Conservation (phyloP, 2,888 invertebrate species). For the Drosophila anceps region DNA sequence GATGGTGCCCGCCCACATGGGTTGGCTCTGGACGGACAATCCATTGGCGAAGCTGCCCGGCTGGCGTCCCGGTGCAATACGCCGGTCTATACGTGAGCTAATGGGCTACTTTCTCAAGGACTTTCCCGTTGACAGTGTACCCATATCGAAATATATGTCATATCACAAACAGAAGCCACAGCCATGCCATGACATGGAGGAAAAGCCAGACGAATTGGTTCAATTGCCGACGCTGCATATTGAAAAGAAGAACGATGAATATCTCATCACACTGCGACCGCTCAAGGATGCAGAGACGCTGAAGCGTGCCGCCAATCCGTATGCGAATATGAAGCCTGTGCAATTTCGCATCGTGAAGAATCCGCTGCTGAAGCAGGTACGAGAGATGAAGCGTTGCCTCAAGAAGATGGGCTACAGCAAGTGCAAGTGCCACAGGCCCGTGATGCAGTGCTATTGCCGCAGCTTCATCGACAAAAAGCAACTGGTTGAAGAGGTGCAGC, state of each 20-base stretch:
- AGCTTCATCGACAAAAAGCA: slow-evolving; percentile 85
- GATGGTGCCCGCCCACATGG: slow-evolving; percentile 88
- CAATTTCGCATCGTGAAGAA: slow-evolving; percentile 89
- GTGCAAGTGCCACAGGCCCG: slow-evolving; percentile 86
- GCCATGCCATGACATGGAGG: slow-evolving; percentile 84
- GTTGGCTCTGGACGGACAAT: slow-evolving; percentile 88
- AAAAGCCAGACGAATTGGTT: slow-evolving; percentile 54
- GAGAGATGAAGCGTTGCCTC: slow-evolving; percentile 87
- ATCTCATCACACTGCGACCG: slow-evolving; percentile 89
- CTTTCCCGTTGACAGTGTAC: slow-evolving; percentile 81
- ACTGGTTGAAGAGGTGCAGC: slow-evolving; percentile 86
- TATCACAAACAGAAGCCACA: slow-evolving; percentile 53
- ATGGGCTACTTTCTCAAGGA: slow-evolving; percentile 84
- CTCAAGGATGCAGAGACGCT: slow-evolving; percentile 88
- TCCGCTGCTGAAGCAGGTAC: slow-evolving; percentile 86
- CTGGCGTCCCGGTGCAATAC: slow-evolving; percentile 84
- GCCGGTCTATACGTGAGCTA: slow-evolving; percentile 82
- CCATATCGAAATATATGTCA: slow-evolving; percentile 77
- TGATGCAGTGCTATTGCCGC: slow-evolving; percentile 82
- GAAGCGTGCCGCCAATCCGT: slow-evolving; percentile 88
- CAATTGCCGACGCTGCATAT: slow-evolving; percentile 88
- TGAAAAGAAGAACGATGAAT: slow-evolving; percentile 88
- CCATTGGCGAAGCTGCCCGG: slow-evolving; percentile 69
- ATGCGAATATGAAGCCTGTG: slow-evolving; percentile 89
- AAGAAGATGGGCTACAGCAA: slow-evolving; percentile 87